Percentiles rank a stretch among this genome's conserved stretches.
Evolutionary conservation across 2,113 vertebrate genomes (phyloP).

Genomic region (Tapirus terrestris): DNA sequence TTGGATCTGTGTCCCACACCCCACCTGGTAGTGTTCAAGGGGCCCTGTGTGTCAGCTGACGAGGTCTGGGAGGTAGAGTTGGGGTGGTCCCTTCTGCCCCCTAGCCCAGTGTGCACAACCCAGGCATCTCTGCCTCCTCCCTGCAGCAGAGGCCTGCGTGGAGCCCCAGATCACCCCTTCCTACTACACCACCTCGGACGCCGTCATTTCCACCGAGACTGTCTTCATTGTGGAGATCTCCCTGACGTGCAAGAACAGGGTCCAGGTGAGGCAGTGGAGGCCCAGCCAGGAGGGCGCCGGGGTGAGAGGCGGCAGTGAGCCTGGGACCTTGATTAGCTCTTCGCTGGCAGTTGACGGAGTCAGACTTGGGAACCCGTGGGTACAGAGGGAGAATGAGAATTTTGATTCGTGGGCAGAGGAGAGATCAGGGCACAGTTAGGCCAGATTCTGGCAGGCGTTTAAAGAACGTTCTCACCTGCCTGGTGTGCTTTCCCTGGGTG

Average conservation of each 20-base stretch:
- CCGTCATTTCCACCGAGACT: conserved; percentile 94
- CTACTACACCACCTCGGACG: conserved; percentile 95
- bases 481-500: not conserved
- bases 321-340: not conserved
- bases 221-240: conserved; percentile 96
- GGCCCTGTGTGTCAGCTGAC: not conserved
- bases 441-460: not conserved
- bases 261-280: conserved; percentile 87
- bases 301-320: not conserved
- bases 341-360: not conserved
- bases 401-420: not conserved
- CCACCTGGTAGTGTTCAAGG: not conserved
- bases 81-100: not conserved
- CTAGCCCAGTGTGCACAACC: not conserved
- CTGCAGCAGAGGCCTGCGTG: conserved; percentile 91
- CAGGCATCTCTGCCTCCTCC: not conserved
- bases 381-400: not conserved
- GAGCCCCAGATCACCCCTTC: conserved; percentile 93
- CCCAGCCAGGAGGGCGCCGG: not conserved
- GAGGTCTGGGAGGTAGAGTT: not conserved
- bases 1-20: not conserved
- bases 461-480: not conserved
- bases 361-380: not conserved
- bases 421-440: not conserved
- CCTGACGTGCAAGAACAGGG: conserved; percentile 93